phyloP scores from a whole-genome alignment of 2,113 vertebrate genomes.

The Microtus richardsoni region DNA sequence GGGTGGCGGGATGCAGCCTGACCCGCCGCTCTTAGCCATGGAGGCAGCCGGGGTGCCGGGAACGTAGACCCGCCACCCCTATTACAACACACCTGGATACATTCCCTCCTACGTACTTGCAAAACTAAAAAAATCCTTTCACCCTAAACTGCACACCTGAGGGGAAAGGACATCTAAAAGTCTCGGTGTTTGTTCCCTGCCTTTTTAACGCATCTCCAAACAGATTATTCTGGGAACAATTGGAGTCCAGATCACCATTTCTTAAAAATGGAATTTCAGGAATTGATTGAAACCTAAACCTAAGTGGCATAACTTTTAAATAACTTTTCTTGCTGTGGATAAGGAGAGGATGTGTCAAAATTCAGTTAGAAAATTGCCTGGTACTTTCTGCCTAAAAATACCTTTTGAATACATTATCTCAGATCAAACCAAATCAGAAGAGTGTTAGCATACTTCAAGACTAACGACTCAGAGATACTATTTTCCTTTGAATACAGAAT shows the following conservation, averaged over 20 bases:
- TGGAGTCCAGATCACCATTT: background rate
- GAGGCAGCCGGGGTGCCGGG: no score
- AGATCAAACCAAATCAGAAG: slow-evolving; percentile 29
- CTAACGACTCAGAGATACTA: background rate
- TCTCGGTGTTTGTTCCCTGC: background rate
- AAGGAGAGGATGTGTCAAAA: slow-evolving; percentile 39
- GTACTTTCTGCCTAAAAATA: background rate
- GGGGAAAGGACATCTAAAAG: background rate
- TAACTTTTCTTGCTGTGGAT: background rate
- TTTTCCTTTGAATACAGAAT: slow-evolving; percentile 52
- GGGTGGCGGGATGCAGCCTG: no score
- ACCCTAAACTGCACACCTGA: slow-evolving; percentile 47
- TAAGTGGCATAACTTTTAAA: background rate
- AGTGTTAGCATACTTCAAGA: background rate
- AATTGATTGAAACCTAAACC: background rate
- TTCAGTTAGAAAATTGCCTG: background rate
- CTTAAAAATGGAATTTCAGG: slow-evolving; percentile 18
- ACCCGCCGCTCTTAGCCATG: no score
- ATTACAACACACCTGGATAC: slow-evolving; percentile 16
- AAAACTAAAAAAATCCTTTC: background rate
- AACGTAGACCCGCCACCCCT: no score
- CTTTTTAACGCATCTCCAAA: background rate
- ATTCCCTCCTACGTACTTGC: background rate
- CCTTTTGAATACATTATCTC: background rate
- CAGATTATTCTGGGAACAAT: background rate